phyloP scores from a whole-genome alignment of 2,888 invertebrate genomes.

The Temnothorax unifasciatus region DNA sequence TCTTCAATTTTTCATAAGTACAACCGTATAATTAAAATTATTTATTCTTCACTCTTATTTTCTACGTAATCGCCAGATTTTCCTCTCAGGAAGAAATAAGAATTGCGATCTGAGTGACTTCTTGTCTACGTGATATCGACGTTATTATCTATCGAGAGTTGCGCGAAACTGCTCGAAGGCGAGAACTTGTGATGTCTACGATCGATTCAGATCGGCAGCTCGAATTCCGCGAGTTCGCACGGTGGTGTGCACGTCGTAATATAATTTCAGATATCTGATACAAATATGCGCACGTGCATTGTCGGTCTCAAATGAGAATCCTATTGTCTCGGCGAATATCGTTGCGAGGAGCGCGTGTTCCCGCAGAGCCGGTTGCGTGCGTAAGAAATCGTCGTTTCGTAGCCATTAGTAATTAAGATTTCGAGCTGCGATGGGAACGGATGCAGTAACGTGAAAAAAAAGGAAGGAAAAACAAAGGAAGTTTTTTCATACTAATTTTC shows the following conservation, averaged over 20 bases:
- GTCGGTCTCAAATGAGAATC: conserved; percentile 44
- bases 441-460: conserved; percentile 34
- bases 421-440: conserved; percentile 66
- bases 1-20: background rate
- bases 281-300: conserved; percentile 50
- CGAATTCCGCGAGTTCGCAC: conserved; percentile 42
- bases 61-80: background rate
- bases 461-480: conserved; percentile 37
- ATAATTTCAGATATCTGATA: conserved; percentile 54
- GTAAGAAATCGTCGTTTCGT: conserved; percentile 55
- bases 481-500: conserved; percentile 51
- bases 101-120: background rate
- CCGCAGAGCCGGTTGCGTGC: conserved; percentile 53
- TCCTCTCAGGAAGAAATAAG: background rate
- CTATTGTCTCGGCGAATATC: conserved; percentile 56
- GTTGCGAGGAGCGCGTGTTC: conserved; percentile 42
- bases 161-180: background rate
- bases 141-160: background rate
- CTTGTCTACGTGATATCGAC: background rate
- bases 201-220: conserved; percentile 6
- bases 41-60: background rate
- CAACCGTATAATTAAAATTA: conserved; percentile 4
- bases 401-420: conserved; percentile 54
- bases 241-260: conserved; percentile 39
- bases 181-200: background rate